phyloP scores from a whole-genome alignment of 2,113 vertebrate genomes.

The Rhinichthys klamathensis region DNA sequence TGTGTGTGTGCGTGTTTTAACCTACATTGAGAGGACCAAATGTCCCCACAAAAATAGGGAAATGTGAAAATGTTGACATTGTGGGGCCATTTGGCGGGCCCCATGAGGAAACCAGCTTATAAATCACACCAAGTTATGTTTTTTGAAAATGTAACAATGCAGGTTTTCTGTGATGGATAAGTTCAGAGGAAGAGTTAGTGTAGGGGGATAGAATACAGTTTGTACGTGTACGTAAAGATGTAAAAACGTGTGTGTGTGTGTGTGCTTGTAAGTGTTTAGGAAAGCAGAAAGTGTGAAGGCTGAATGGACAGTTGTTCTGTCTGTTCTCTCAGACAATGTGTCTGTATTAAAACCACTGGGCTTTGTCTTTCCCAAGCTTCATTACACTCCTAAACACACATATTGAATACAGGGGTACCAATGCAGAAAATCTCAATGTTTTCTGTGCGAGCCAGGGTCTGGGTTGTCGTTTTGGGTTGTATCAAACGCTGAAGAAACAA shows the following conservation, averaged over 20 bases:
- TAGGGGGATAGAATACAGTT: too few species aligned
- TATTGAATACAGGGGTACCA: constrained; percentile 2
- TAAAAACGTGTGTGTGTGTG: neutral
- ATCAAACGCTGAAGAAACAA: constrained; percentile 40
- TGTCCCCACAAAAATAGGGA: too few species aligned
- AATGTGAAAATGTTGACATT: too few species aligned
- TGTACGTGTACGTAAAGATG: too few species aligned
- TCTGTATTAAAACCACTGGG: constrained; percentile 42
- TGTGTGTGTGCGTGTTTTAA: too few species aligned
- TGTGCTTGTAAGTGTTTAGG: neutral
- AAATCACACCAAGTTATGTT: too few species aligned
- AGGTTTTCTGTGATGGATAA: too few species aligned
- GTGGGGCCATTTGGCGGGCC: too few species aligned
- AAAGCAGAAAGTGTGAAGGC: neutral
- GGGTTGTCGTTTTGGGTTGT: constrained; percentile 28
- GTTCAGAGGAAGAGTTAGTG: too few species aligned
- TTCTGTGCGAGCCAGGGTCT: constrained; percentile 2
- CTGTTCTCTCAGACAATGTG: constrained; percentile 19
- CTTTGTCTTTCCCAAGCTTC: constrained; percentile 33
- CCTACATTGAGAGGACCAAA: too few species aligned
- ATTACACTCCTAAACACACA: constrained; percentile 46
- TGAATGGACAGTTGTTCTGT: constrained; percentile 17
- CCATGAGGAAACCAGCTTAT: too few species aligned
- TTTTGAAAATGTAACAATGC: too few species aligned
- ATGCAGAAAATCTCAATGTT: constrained; percentile 25